Conservation (phyloP, 1,140 invertebrate species). For the Antheraea pernyi region DNA sequence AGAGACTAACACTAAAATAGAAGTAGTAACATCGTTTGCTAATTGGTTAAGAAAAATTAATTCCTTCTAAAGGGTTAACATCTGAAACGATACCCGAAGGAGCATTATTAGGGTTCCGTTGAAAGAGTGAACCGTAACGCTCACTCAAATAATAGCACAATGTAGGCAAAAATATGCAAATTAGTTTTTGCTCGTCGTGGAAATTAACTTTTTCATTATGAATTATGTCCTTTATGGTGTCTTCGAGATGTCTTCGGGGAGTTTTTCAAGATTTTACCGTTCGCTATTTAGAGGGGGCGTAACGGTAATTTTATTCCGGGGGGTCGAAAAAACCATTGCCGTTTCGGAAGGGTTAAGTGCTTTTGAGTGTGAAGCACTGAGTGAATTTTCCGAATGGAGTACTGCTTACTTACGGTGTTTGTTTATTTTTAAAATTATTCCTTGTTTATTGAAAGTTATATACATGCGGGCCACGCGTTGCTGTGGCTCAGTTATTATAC, state of each 20-base stretch:
- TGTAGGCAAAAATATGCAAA: slow-evolving; percentile 73
- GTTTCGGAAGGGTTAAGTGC: slow-evolving; percentile 42
- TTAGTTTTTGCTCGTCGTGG: slow-evolving; percentile 55
- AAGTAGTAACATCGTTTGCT: slow-evolving; percentile 47
- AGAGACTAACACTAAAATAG: too few relatives aligned
- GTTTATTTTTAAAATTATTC: too few relatives aligned
- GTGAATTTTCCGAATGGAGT: slow-evolving; percentile 10
- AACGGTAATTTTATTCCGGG: slow-evolving; percentile 38
- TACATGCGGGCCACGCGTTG: too few relatives aligned
- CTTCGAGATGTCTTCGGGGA: slow-evolving; percentile 64
- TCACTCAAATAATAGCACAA: slow-evolving; percentile 66
- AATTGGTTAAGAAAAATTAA: slow-evolving; percentile 77
- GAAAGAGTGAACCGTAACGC: slow-evolving; percentile 34
- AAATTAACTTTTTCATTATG: slow-evolving; percentile 79
- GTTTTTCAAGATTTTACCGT: slow-evolving; percentile 73
- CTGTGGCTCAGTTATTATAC: too few relatives aligned
- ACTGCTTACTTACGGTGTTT: not conserved
- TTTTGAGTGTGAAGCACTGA: slow-evolving; percentile 8
- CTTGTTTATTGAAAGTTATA: too few relatives aligned
- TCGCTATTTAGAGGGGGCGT: slow-evolving; percentile 23
- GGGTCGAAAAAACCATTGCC: slow-evolving; percentile 26
- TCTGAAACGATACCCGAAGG: slow-evolving; percentile 57
- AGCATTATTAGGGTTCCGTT: slow-evolving; percentile 39
- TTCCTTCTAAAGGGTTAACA: slow-evolving; percentile 65
- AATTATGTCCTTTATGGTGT: slow-evolving; percentile 72